A percentile compares a stretch with the other conserved stretches of the same genome.
Evolutionary conservation across 2,113 vertebrate genomes (phyloP).

Genomic region (Apodemus speciosus): DNA sequence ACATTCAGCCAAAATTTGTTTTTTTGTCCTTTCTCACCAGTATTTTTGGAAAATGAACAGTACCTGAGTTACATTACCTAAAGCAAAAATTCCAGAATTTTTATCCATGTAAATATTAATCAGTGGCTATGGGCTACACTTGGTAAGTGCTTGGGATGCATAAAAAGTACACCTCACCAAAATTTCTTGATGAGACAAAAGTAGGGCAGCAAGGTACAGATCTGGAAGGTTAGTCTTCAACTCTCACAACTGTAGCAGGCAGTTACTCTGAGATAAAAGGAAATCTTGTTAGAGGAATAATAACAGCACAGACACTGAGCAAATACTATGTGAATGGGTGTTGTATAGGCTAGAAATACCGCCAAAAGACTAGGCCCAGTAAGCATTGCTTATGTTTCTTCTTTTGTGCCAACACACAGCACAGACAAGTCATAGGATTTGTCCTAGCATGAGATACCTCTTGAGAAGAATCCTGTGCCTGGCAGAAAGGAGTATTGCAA

Average conservation of each 20-base stretch:
- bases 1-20: background rate
- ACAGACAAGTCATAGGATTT: background rate
- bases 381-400: background rate
- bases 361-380: background rate
- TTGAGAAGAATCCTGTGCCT: background rate
- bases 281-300: background rate
- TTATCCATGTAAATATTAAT: background rate
- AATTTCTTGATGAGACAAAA: background rate
- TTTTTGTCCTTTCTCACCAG: background rate
- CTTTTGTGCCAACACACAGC: background rate
- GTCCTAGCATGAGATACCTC: background rate
- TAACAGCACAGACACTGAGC: background rate
- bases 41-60: background rate
- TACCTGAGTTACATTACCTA: background rate
- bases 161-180: background rate
- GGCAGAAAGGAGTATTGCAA: background rate
- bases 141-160: fast-evolving
- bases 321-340: background rate
- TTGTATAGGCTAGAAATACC: background rate
- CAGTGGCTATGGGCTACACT: background rate
- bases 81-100: background rate
- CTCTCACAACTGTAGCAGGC: background rate
- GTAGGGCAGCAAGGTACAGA: background rate
- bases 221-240: background rate
- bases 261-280: background rate